Evolutionary conservation across 2,797 vertebrate genomes (phyloP).

Genomic region (Sphenopsis melanotis): DNA sequence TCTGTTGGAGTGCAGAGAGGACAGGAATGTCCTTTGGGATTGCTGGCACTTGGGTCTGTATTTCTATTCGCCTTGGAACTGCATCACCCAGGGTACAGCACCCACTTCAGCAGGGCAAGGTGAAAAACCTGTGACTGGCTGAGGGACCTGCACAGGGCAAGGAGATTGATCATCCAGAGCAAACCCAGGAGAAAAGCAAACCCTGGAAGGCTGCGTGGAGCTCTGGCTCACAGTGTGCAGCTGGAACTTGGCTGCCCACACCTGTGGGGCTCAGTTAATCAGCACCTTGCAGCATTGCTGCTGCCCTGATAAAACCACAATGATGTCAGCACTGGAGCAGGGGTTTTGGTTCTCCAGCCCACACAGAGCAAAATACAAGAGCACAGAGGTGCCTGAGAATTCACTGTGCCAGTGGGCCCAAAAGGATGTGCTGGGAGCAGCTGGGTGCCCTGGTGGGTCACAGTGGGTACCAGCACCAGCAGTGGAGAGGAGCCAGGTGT

Average conservation of each 20-base stretch:
- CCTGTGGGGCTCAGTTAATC: neutral
- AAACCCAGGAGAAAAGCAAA: neutral
- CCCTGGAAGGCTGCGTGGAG: neutral
- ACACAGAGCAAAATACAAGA: neutral
- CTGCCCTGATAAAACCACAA: neutral
- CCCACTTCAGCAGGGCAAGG: neutral
- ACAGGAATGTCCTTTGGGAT: neutral
- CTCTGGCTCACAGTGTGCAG: accelerated
- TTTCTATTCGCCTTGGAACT: neutral
- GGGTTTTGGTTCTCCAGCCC: neutral
- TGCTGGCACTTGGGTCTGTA: neutral
- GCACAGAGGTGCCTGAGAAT: accelerated
- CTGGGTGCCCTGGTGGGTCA: accelerated
- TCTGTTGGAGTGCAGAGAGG: neutral
- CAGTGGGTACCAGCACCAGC: neutral
- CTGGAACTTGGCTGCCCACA: neutral
- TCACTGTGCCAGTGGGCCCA: neutral
- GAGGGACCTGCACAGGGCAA: neutral
- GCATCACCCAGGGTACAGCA: neutral
- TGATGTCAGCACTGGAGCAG: neutral
- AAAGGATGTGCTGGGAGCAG: neutral
- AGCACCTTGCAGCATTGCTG: neutral
- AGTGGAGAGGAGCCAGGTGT: accelerated
- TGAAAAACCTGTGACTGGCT: neutral
- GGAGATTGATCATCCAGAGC: neutral